A percentile compares a stretch with the other conserved stretches of the same genome.
These are phyloP conservation scores for Typhlichthys eigenmanni DNA, from an alignment of 2,797 vertebrate genomes.

Conservation along the genomic window DNA sequence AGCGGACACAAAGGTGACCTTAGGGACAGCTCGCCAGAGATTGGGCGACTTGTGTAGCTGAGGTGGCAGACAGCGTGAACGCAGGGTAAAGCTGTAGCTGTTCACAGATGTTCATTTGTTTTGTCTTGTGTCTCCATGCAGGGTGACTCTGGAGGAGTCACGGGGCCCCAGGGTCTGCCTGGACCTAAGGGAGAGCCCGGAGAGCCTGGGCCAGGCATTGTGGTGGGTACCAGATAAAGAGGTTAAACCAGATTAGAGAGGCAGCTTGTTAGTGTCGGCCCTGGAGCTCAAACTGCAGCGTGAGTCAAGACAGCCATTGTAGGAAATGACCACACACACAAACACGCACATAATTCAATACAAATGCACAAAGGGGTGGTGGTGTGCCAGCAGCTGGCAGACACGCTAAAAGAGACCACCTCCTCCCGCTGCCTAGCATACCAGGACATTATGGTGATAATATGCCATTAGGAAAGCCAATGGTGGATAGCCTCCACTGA, in stretches of 20 bases:
- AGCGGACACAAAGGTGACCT: no score
- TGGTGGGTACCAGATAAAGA: constrained; percentile 72
- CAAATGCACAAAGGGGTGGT: constrained; percentile 20
- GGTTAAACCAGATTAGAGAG: constrained; percentile 10
- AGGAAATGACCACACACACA: not conserved
- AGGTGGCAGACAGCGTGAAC: not conserved
- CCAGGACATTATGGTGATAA: constrained; percentile 48
- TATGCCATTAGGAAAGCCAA: constrained; percentile 57
- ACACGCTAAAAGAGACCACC: constrained; percentile 24
- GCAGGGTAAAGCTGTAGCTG: not conserved
- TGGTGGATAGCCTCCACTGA: constrained; percentile 50
- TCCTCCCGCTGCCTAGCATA: constrained; percentile 29
- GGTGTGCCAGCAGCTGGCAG: constrained; percentile 30
- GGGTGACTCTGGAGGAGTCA: constrained; percentile 85
- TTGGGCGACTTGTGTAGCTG: no score
- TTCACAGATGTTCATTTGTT: not conserved
- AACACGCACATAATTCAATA: constrained; percentile 17
- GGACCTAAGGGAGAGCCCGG: constrained; percentile 92
- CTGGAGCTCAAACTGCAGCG: constrained; percentile 1
- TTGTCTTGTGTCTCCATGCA: constrained; percentile 53
- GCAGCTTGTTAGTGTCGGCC: constrained; percentile 3
- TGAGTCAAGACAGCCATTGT: constrained; percentile 3
- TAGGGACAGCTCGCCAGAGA: no score
- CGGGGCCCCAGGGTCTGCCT: constrained; percentile 82
- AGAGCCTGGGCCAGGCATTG: constrained; percentile 79